These are phyloP conservation scores for Sorex fumeus DNA, from an alignment of 2,113 vertebrate genomes.

Conservation along the genomic window DNA sequence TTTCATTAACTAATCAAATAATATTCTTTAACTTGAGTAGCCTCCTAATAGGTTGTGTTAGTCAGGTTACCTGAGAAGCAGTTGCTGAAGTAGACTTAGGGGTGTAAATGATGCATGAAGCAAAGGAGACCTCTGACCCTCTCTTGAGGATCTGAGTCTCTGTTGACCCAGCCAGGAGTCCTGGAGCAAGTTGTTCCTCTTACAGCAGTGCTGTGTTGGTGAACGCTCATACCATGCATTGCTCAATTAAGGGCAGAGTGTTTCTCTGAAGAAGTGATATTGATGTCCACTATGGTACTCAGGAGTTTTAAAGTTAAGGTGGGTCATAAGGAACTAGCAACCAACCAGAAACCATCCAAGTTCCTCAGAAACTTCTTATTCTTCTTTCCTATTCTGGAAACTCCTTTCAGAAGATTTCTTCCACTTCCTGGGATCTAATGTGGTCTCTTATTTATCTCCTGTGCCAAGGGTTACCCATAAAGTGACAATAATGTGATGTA, in stretches of 20 bases:
- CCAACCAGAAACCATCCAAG: too few species aligned
- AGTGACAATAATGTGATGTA: background rate
- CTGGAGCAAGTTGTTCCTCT: background rate
- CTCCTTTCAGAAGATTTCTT: background rate
- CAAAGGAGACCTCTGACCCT: background rate
- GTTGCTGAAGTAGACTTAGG: background rate
- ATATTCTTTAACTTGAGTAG: background rate
- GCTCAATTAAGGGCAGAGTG: background rate
- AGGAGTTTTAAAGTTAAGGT: background rate
- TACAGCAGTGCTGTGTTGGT: background rate
- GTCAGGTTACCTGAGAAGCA: background rate
- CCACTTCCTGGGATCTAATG: background rate
- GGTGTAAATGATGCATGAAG: too few species aligned
- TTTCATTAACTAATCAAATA: background rate
- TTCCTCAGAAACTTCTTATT: background rate
- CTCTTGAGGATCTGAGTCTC: background rate
- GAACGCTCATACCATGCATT: background rate
- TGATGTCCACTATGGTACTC: background rate
- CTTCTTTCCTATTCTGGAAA: background rate
- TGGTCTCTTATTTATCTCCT: background rate
- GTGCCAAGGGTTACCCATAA: background rate
- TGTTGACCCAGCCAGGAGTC: accelerated
- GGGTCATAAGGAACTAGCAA: too few species aligned
- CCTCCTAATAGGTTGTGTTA: background rate
- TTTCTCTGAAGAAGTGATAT: background rate